Evolutionary conservation across 2,888 invertebrate species (phyloP), one percentile per base, ranked within the genome.

Genomic region (Cyrtodaria siliqua): DNA sequence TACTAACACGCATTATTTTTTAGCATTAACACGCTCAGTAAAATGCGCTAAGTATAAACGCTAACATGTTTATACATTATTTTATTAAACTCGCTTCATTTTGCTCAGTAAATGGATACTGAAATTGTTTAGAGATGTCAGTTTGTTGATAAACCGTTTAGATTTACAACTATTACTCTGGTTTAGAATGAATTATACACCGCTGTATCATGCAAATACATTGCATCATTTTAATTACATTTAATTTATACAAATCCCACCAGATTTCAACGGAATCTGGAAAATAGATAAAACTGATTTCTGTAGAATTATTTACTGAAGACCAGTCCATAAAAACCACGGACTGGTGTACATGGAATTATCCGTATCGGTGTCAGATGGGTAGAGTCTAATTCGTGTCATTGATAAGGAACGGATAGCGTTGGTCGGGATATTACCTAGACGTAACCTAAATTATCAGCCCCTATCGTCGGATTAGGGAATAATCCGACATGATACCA

Each of bases 401-500:
- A 79, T 9, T 23, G 79, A 78, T 68, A 76, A 79, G 63, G 26
- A 56, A 20, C 52, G 52, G 66, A 61, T 38, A 56, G 44, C 47
- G 59, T 29, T 57, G 52, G 33, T 33, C 55, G 70, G 38, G 67
- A 50, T n/a, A 74, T 33, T 33, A 12, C 12, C 4, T 4, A 33
- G 33, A 33, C 33, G 33, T 33, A 33, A 33, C 33, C 12, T 8
- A 33, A 33, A 4, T 33, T 12, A 33, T 33, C 12, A 12, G 33
- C 4, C 33, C 33, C 33, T 8, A 33, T 33, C 4, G 4, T 33
- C 33, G 75, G 79, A 75, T 79, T 68, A 75, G 24, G 12, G 26
- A 44, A 60, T 80, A 70, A 80, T 64, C 80, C 70, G 62, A 56
- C 69, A 63, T 80, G 80, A 80, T 80, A 80, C 69, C 57, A 50